Evolutionary conservation across 2,888 invertebrate genomes (phyloP).

Genomic region (Resseliella maxima): DNA sequence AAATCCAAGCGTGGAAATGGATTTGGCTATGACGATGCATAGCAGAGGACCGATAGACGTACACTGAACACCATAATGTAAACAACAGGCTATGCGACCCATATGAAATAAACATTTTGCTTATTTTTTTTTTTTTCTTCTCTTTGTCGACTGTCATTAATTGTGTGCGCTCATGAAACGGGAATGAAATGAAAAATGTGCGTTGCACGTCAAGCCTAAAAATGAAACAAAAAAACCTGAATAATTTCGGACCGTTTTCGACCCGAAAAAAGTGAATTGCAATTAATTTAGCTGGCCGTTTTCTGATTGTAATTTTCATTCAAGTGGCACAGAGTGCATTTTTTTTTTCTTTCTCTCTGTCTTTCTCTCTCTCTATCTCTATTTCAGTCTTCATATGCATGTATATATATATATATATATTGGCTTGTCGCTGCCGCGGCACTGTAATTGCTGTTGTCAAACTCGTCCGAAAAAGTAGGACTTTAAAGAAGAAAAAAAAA

Average conservation of each 20-base stretch:
- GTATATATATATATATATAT: neutral
- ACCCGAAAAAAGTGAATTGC: conserved; percentile 2
- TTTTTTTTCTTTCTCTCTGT: neutral
- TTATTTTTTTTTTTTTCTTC: too few species aligned
- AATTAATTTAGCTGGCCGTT: neutral
- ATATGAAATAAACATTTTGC: neutral
- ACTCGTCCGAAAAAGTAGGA: conserved; percentile 43
- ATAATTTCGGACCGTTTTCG: conserved; percentile 17
- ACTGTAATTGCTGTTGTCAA: conserved; percentile 20
- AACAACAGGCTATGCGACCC: conserved; percentile 3
- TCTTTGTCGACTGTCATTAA: conserved; percentile 19
- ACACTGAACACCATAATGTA: conserved; percentile 19
- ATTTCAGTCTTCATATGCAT: too few species aligned
- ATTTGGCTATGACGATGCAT: conserved; percentile 21
- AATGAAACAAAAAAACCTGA: neutral
- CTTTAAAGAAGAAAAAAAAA: too few species aligned
- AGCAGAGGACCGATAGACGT: conserved; percentile 13
- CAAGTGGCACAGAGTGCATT: neutral
- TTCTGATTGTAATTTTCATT: conserved; percentile 25
- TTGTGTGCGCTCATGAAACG: conserved; percentile 22
- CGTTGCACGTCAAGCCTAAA: conserved; percentile 24
- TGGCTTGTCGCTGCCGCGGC: neutral
- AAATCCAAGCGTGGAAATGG: neutral
- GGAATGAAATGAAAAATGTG: too few species aligned
- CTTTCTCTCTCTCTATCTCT: too few species aligned